These are phyloP conservation scores for Scolopax mira DNA, from an alignment of 2,113 vertebrate species.

Conservation along the genomic window DNA sequence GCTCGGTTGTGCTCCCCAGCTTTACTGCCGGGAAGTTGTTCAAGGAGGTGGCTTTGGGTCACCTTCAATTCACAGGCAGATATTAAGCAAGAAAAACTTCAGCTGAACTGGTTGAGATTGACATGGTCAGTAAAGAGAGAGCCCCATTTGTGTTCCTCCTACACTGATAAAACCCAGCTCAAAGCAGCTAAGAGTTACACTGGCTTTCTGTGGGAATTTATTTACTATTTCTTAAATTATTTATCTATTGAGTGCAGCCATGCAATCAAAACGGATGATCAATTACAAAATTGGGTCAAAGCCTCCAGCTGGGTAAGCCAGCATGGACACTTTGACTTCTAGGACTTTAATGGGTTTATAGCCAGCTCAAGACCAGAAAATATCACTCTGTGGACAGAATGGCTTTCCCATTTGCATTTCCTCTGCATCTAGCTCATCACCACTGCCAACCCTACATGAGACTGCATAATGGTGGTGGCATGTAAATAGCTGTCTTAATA, in stretches of 20 bases:
- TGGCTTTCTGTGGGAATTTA: background rate
- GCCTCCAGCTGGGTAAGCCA: background rate
- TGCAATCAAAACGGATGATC: background rate
- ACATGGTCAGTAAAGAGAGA: background rate
- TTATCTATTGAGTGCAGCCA: background rate
- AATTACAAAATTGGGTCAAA: background rate
- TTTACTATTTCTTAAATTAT: background rate
- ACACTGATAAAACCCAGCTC: background rate
- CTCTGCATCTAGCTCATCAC: background rate
- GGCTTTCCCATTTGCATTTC: background rate
- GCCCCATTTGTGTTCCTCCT: background rate
- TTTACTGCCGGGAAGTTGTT: background rate
- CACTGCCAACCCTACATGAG: accelerated
- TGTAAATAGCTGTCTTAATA: background rate
- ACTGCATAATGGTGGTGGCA: background rate
- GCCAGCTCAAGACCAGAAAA: background rate
- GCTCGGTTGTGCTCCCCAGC: background rate
- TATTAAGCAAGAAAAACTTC: background rate
- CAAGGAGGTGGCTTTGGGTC: background rate
- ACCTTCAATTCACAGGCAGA: background rate
- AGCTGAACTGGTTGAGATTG: background rate
- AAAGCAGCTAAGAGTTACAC: background rate
- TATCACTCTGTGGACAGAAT: background rate
- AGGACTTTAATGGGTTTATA: background rate
- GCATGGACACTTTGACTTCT: background rate